Conservation (phyloP, 2,113 vertebrate genomes). For the Beaufortia kweichowensis region DNA sequence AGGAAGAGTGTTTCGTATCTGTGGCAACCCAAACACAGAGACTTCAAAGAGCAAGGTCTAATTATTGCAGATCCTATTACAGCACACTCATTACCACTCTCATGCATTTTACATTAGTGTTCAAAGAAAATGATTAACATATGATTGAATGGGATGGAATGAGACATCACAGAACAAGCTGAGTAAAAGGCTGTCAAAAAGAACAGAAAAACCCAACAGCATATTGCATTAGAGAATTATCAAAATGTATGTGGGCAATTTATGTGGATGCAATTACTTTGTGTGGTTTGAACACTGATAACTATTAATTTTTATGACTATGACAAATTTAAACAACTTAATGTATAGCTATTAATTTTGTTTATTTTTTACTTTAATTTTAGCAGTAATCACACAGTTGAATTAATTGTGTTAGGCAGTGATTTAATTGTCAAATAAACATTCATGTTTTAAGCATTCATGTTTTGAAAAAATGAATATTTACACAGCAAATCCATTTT, state of each 20-base stretch:
- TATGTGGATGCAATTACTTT: neutral
- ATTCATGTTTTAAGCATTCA: no score
- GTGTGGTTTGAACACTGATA: neutral
- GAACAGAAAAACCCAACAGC: neutral
- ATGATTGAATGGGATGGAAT: slow-evolving; percentile 39
- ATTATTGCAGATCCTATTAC: slow-evolving; percentile 44
- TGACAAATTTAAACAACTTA: no score
- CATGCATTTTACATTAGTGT: slow-evolving; percentile 50
- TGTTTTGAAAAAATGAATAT: no score
- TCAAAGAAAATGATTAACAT: slow-evolving; percentile 52
- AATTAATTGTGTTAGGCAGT: no score
- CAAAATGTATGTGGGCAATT: neutral
- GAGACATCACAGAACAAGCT: slow-evolving; percentile 36
- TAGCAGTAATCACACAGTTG: no score
- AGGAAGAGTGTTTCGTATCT: slow-evolving; percentile 26
- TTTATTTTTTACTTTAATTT: no score
- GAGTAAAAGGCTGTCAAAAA: slow-evolving; percentile 28
- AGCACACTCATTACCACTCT: slow-evolving; percentile 50
- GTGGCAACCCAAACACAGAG: slow-evolving; percentile 33
- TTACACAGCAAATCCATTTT: no score
- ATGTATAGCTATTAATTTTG: no score
- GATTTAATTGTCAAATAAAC: no score
- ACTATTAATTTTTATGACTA: no score
- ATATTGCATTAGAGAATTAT: neutral
- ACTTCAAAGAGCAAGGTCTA: slow-evolving; percentile 51